phyloP scores from a whole-genome alignment of 2,888 invertebrate species.

The Oligia latruncula region DNA sequence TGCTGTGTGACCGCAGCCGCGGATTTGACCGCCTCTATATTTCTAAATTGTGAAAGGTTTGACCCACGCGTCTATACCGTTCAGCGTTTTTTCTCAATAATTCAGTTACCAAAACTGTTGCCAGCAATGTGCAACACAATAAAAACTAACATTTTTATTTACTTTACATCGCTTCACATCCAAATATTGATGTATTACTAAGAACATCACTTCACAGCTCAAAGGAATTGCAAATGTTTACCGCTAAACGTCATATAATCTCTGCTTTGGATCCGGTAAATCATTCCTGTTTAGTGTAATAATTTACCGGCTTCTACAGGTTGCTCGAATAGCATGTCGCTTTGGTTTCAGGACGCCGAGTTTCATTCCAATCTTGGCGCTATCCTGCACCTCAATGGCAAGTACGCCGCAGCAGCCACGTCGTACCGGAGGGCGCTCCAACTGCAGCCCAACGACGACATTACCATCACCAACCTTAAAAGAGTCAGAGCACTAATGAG shows the following conservation, averaged over 20 bases:
- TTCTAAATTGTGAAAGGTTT: conserved; percentile 53
- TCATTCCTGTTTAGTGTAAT: conserved; percentile 36
- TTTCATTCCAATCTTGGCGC: conserved; percentile 98
- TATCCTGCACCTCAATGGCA: conserved; percentile 97
- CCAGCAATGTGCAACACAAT: neutral
- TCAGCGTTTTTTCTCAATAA: conserved; percentile 36
- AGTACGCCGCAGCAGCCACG: conserved; percentile 95
- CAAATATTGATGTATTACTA: conserved; percentile 1
- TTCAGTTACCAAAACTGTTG: conserved; percentile 23
- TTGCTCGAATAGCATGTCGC: conserved; percentile 47
- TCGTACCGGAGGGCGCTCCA: conserved; percentile 96
- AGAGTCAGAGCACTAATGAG: conserved; percentile 84
- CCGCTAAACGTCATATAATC: conserved; percentile 12
- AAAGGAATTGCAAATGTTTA: conserved; percentile 26
- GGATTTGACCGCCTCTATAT: conserved; percentile 32
- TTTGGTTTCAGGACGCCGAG: conserved; percentile 93
- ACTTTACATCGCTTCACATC: neutral
- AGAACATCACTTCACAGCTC: conserved; percentile 3
- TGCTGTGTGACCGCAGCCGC: conserved; percentile 33
- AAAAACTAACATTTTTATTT: conserved; percentile 9
- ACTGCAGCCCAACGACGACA: conserved; percentile 96
- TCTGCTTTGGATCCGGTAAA: conserved; percentile 7
- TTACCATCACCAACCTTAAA: conserved; percentile 96
- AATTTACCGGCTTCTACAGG: conserved; percentile 29
- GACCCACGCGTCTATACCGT: conserved; percentile 15